A percentile compares a stretch with the other conserved stretches of the same genome.
These are phyloP conservation scores for Orgyia antiqua DNA, from an alignment of 2,888 invertebrate genomes.

Conservation along the genomic window DNA sequence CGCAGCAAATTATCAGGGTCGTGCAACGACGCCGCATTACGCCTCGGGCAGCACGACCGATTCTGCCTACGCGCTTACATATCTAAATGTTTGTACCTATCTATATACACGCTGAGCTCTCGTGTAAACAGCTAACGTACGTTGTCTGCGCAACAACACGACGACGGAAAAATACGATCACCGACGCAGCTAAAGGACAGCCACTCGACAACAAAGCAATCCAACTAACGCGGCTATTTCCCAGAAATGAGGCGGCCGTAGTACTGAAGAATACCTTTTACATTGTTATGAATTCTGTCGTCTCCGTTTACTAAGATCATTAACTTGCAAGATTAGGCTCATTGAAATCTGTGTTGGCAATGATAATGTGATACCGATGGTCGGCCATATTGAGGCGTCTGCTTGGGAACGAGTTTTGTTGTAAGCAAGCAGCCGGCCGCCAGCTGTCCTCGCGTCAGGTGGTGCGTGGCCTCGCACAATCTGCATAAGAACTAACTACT, in stretches of 20 bases:
- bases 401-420: slow-evolving; percentile 69
- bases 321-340: slow-evolving; percentile 10
- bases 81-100: slow-evolving; percentile 38
- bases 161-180: slow-evolving; percentile 58
- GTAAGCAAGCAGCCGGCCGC: slow-evolving; percentile 62
- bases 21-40: slow-evolving; percentile 58
- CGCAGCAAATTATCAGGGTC: slow-evolving; percentile 76
- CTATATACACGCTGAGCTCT: slow-evolving; percentile 34
- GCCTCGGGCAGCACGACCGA: slow-evolving; percentile 50
- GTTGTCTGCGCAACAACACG: slow-evolving; percentile 38
- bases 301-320: slow-evolving; percentile 15
- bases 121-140: slow-evolving; percentile 44
- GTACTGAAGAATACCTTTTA: slow-evolving; percentile 24
- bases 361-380: slow-evolving; percentile 26
- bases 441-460: slow-evolving; percentile 67
- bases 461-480: slow-evolving; percentile 59
- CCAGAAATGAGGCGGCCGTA: slow-evolving; percentile 34
- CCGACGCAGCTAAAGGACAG: slow-evolving; percentile 51
- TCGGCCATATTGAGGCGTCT: slow-evolving; percentile 60
- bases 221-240: slow-evolving; percentile 42
- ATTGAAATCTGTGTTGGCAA: slow-evolving; percentile 27
- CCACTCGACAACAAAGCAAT: slow-evolving; percentile 40
- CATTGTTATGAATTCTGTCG: slow-evolving; percentile 25
- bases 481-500: slow-evolving; percentile 36
- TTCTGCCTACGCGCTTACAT: slow-evolving; percentile 60